Evolutionary conservation across 1,140 invertebrate species (phyloP).

Genomic region (Philaenus spumarius): DNA sequence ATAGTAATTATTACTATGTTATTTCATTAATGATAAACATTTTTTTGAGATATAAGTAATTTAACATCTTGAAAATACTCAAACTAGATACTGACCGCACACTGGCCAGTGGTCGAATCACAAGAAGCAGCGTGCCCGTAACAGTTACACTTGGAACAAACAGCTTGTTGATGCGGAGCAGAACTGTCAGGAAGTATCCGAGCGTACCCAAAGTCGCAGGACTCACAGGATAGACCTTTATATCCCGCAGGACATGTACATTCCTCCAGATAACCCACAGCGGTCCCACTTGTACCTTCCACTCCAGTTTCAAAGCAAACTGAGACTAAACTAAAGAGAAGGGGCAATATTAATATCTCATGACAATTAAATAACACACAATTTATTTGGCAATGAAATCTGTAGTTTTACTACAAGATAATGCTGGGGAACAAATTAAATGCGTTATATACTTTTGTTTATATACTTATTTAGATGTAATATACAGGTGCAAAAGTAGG

Average conservation of each 20-base stretch:
- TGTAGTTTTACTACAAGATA: too few relatives aligned
- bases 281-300: slow-evolving; percentile 15
- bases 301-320: slow-evolving; percentile 28
- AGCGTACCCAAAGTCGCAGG: slow-evolving; percentile 75
- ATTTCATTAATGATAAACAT: not conserved
- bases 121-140: slow-evolving; percentile 82
- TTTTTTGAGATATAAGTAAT: not conserved
- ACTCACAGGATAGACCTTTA: slow-evolving; percentile 75
- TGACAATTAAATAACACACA: too few relatives aligned
- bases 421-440: too few relatives aligned
- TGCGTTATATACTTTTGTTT: too few relatives aligned
- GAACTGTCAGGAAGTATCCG: slow-evolving; percentile 34
- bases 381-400: too few relatives aligned
- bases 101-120: slow-evolving; percentile 68
- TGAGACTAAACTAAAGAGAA: slow-evolving; percentile 21
- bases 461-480: too few relatives aligned
- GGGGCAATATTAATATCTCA: too few relatives aligned
- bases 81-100: slow-evolving; percentile 51
- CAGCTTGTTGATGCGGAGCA: slow-evolving; percentile 35
- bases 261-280: slow-evolving; percentile 40
- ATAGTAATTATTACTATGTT: not conserved
- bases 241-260: slow-evolving; percentile 56
- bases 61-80: slow-evolving; percentile 13
- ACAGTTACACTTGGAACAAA: slow-evolving; percentile 84
- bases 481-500: too few relatives aligned